Conservation (phyloP, 1,140 invertebrate species). For the Drosophila nebulosa region DNA sequence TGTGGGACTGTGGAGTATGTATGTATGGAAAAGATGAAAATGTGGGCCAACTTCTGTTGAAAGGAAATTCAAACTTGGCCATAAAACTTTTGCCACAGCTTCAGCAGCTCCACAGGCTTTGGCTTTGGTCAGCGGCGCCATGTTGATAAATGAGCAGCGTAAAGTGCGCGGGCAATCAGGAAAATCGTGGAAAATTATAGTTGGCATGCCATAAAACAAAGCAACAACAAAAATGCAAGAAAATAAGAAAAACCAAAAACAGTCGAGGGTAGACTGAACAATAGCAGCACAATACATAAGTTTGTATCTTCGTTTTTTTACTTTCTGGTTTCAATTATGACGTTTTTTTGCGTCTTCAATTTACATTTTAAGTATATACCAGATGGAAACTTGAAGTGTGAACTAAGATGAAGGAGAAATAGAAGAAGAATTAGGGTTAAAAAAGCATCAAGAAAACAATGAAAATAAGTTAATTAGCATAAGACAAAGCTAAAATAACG, state of each 20-base stretch:
- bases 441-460: background rate
- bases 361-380: background rate
- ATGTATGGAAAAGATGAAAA: conserved; percentile 41
- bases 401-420: background rate
- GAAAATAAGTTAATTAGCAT: background rate
- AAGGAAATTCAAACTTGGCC: conserved; percentile 72
- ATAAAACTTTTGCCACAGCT: conserved; percentile 69
- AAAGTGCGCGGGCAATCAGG: conserved; percentile 66
- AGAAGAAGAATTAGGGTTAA: background rate
- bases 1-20: conserved; percentile 27
- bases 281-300: conserved; percentile 39
- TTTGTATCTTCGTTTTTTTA: conserved; percentile 4
- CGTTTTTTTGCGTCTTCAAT: background rate
- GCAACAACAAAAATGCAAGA: conserved; percentile 9
- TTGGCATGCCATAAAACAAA: conserved; percentile 53
- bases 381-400: background rate
- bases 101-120: conserved; percentile 13
- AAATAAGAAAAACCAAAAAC: background rate
- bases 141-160: conserved; percentile 70
- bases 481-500: background rate
- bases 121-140: conserved; percentile 49
- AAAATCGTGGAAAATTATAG: conserved; percentile 74
- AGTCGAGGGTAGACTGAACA: conserved; percentile 21
- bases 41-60: conserved; percentile 39
- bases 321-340: conserved; percentile 40